Conservation (phyloP, 2,797 vertebrate genomes). For the Parauchenoglanis punctatus region DNA sequence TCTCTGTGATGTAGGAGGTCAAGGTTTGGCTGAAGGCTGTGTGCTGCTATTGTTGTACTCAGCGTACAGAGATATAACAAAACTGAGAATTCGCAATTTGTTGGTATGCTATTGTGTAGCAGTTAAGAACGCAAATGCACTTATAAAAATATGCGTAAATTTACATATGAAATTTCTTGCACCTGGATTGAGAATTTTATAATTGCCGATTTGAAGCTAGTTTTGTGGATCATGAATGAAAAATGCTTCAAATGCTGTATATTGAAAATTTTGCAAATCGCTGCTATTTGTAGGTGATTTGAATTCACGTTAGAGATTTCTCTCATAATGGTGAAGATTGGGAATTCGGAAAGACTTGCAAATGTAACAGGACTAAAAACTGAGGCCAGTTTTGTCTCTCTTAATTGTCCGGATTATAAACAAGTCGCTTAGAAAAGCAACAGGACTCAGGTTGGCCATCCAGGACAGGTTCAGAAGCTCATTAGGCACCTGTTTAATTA, state of each 20-base stretch:
- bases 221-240: background rate
- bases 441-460: too few relatives aligned
- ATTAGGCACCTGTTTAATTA: background rate
- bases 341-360: background rate
- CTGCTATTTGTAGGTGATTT: too few relatives aligned
- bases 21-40: constrained; percentile 17
- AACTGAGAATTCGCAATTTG: background rate
- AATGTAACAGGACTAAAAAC: background rate
- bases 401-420: background rate
- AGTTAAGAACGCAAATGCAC: background rate
- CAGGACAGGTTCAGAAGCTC: background rate
- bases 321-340: background rate
- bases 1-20: constrained; percentile 22
- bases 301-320: background rate
- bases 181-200: background rate
- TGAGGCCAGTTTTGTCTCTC: background rate
- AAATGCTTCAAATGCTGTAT: background rate
- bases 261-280: background rate
- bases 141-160: background rate
- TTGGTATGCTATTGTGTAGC: background rate
- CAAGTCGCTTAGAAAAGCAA: background rate
- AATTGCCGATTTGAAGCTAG: background rate
- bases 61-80: background rate
- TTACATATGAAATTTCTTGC: background rate
- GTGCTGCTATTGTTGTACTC: constrained; percentile 18